Evolutionary conservation across 2,113 vertebrate genomes (phyloP).

Genomic region (Dipodomys merriami): DNA sequence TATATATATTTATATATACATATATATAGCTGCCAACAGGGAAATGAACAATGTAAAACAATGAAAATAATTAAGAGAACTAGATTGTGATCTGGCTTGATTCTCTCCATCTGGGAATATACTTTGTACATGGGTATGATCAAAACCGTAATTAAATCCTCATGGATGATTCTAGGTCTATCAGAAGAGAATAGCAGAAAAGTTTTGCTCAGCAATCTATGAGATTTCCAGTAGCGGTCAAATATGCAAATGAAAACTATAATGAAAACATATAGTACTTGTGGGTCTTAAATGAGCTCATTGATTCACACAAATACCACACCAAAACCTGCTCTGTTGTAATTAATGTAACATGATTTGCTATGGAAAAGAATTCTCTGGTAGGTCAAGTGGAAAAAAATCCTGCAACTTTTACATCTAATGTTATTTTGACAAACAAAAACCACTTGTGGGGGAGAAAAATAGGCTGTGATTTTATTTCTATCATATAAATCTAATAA

Average conservation of each 20-base stretch:
- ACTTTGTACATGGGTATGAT: too few species aligned
- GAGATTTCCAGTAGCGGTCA: not conserved
- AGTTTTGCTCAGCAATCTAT: not conserved
- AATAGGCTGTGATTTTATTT: not conserved
- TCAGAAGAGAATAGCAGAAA: not conserved
- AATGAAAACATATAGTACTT: not conserved
- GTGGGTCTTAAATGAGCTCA: not conserved
- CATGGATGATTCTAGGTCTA: not conserved
- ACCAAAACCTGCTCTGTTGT: not conserved
- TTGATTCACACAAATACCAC: not conserved
- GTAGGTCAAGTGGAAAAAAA: not conserved
- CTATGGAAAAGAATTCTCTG: not conserved
- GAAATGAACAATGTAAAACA: not conserved
- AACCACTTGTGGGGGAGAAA: not conserved
- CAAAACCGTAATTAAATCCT: not conserved
- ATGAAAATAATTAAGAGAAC: not conserved
- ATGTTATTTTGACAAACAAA: not conserved
- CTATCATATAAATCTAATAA: not conserved
- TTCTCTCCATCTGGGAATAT: rapidly evolving
- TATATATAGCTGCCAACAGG: not conserved
- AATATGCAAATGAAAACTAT: not conserved
- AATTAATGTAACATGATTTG: not conserved
- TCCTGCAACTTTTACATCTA: not conserved
- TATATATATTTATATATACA: too few species aligned
- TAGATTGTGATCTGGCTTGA: not conserved